Evolutionary conservation across 2,797 vertebrate species (phyloP), one percentile per base, ranked within the genome.

Genomic region (Otolemur crassicaudatus): DNA sequence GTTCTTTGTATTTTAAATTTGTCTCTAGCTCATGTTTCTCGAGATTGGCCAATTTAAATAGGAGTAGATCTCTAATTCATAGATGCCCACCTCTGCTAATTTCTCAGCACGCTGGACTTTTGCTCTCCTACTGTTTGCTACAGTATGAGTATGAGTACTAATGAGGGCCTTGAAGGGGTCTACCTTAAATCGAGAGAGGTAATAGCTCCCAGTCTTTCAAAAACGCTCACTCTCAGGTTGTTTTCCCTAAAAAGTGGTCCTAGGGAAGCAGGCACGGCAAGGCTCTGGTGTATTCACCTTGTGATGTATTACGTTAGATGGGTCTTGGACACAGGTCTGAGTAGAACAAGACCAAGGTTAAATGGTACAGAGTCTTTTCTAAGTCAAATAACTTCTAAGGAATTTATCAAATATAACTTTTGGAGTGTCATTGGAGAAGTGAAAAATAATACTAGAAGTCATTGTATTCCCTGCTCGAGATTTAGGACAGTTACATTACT

Each of bases 401-500:
- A 98, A 98, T 98, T 96, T 97, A 97, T 97, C 94, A 98, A 98
- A 97, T 96, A 97, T 84, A 97, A 95, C 87, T 98, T 97, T 91
- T 97, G 91, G 91, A 97, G 69, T 95, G 93, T 96, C 97, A 94
- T 0, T 91, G 95, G 83, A 82, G 85, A 94, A 94, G 92, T 98
- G 96, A 98, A 98, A 98, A 98, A 98, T 95, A 98, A 97, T 92
- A 97, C 92, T 95, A 98, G 94, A 97, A 98, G 95, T 97, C 96
- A 98, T 23, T 98, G 95, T 97, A 98, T 96, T 97, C 97, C 87
- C 91, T 93, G 96, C 95, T 94, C 91, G 19, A 94, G 97, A 98
- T 98, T 98, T 97, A 98, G 96, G 96, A 98, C 95, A 98, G 98
- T 98, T 98, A 98, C 93, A 98, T 97, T 98, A 98, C 93, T 83